These are phyloP conservation scores for Callinectes sapidus DNA, from an alignment of 2,888 invertebrate genomes.

Conservation along the genomic window DNA sequence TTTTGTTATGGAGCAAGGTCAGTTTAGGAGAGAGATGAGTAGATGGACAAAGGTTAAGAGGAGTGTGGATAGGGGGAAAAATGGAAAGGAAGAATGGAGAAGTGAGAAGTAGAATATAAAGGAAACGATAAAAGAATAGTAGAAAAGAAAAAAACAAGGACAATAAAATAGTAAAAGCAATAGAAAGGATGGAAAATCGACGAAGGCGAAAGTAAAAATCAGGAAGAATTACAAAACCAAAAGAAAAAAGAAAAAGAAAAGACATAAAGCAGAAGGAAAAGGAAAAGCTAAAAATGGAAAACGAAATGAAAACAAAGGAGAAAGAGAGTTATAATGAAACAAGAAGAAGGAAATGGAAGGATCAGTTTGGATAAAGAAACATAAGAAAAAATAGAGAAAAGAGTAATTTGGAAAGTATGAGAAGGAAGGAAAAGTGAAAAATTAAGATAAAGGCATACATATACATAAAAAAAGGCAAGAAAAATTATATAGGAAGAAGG, in stretches of 20 bases:
- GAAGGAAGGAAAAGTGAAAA: not conserved
- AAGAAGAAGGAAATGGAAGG: too few species aligned
- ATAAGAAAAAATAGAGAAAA: too few species aligned
- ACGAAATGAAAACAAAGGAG: not conserved
- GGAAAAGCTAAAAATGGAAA: not conserved
- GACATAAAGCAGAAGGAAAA: not conserved
- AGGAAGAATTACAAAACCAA: too few species aligned
- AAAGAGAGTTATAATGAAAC: not conserved
- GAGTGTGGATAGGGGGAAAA: not conserved
- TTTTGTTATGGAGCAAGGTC: not conserved
- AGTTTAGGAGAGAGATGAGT: not conserved
- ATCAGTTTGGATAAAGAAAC: too few species aligned
- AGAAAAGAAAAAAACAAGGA: not conserved
- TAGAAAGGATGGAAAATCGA: not conserved
- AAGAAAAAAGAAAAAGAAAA: not conserved
- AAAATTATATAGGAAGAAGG: not conserved
- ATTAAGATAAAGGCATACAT: too few species aligned
- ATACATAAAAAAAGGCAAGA: not conserved
- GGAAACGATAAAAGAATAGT: not conserved
- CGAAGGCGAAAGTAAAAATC: not conserved
- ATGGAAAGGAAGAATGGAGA: not conserved
- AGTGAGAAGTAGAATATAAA: not conserved
- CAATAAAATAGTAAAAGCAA: not conserved
- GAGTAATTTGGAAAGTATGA: not conserved
- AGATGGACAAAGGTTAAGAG: not conserved